Evolutionary conservation across 2,113 vertebrate species (phyloP).

Genomic region (Menidia beryllina): DNA sequence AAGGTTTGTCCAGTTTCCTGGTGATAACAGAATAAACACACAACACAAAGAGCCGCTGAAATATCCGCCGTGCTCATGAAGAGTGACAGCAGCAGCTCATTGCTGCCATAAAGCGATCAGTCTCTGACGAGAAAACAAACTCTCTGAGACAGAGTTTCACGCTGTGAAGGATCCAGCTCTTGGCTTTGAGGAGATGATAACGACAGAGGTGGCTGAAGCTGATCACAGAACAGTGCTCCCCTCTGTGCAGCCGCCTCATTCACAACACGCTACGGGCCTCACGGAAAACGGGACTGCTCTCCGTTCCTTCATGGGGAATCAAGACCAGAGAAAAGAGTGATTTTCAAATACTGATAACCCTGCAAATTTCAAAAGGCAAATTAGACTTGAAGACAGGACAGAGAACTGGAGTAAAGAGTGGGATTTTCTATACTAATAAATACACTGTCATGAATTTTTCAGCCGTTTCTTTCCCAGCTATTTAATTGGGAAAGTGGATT

Average conservation of each 20-base stretch:
- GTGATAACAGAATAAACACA: slow-evolving; percentile 21
- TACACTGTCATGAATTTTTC: too few relatives aligned
- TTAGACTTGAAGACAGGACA: not conserved
- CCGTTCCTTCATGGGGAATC: slow-evolving; percentile 27
- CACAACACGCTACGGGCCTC: slow-evolving; percentile 7
- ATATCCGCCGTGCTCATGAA: not conserved
- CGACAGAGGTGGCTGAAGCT: slow-evolving; percentile 39
- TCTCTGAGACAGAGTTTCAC: slow-evolving; percentile 25
- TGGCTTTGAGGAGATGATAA: slow-evolving; percentile 33
- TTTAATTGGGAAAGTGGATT: too few relatives aligned
- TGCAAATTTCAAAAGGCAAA: not conserved
- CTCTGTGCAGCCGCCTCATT: slow-evolving; percentile 38
- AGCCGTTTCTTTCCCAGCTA: too few relatives aligned
- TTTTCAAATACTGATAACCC: slow-evolving; percentile 12
- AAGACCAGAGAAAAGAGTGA: slow-evolving; percentile 23
- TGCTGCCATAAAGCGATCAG: slow-evolving; percentile 3
- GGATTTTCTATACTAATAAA: too few relatives aligned
- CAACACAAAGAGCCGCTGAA: slow-evolving; percentile 23
- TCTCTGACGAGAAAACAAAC: slow-evolving; percentile 37
- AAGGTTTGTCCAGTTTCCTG: slow-evolving; percentile 28
- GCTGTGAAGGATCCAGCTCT: slow-evolving; percentile 30
- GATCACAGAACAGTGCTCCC: slow-evolving; percentile 57
- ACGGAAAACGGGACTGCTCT: not conserved
- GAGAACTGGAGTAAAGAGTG: not conserved
- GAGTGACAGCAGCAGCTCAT: slow-evolving; percentile 3